phyloP scores from a whole-genome alignment of 2,113 vertebrate species.

The Trematomus loennbergii region DNA sequence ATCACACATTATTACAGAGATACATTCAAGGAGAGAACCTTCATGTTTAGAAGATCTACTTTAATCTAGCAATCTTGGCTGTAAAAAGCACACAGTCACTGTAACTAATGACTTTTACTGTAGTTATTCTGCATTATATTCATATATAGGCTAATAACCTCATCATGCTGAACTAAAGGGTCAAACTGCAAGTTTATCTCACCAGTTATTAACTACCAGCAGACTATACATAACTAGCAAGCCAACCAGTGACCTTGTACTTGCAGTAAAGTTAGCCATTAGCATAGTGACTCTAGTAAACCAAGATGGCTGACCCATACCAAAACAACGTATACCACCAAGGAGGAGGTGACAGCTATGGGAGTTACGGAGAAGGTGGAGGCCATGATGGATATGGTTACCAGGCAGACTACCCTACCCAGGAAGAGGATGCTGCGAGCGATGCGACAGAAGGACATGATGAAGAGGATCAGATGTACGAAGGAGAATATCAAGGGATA shows the following conservation, averaged over 20 bases:
- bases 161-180: background rate
- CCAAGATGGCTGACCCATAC: slow-evolving; percentile 87
- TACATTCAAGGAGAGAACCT: background rate
- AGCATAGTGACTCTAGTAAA: background rate
- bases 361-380: slow-evolving; percentile 81
- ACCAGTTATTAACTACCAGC: background rate
- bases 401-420: slow-evolving; percentile 81
- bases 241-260: background rate
- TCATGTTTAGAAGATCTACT: background rate
- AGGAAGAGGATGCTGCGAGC: slow-evolving; percentile 93
- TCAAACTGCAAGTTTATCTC: background rate
- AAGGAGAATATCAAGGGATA: slow-evolving; percentile 98
- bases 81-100: background rate
- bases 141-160: background rate
- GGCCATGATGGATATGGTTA: slow-evolving; percentile 84
- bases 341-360: slow-evolving; percentile 81
- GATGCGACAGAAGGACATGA: slow-evolving; percentile 96
- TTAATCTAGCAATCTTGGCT: background rate
- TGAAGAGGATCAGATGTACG: slow-evolving; percentile 97
- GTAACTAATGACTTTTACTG: background rate
- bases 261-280: background rate
- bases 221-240: background rate
- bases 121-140: background rate
- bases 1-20: background rate
- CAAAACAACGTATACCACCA: slow-evolving; percentile 86